A percentile compares a stretch with the other conserved stretches of the same genome.
phyloP scores from a whole-genome alignment of 2,888 invertebrate genomes.

The Polietes domitor region DNA sequence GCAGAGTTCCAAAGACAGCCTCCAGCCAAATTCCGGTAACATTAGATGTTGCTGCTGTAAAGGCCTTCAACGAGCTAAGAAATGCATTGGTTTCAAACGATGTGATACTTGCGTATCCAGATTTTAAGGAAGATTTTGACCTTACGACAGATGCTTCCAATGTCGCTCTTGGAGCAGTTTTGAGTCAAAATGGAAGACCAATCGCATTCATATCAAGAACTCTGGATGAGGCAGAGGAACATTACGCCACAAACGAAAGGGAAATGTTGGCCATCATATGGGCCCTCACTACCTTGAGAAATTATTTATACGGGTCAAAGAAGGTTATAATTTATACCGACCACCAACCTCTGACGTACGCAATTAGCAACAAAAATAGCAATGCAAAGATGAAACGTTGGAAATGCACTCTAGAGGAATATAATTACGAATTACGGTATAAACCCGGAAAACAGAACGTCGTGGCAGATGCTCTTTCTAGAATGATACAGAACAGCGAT shows the following conservation, averaged over 20 bases:
- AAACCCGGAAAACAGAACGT: slow-evolving; percentile 73
- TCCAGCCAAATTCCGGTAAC: slow-evolving; percentile 3
- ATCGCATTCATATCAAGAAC: slow-evolving; percentile 48
- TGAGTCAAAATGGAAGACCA: slow-evolving; percentile 33
- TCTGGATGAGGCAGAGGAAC: slow-evolving; percentile 32
- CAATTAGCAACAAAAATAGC: slow-evolving; percentile 57
- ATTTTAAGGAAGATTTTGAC: slow-evolving; percentile 27
- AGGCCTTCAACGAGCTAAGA: slow-evolving; percentile 7
- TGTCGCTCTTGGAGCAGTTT: slow-evolving; percentile 44
- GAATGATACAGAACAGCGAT: slow-evolving; percentile 23
- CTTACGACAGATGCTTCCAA: slow-evolving; percentile 51
- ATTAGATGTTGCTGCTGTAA: not conserved
- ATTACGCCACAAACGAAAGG: slow-evolving; percentile 52
- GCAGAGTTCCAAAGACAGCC: not conserved
- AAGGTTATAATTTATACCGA: slow-evolving; percentile 65
- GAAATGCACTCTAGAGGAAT: slow-evolving; percentile 59
- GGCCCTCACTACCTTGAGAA: slow-evolving; percentile 69
- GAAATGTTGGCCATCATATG: slow-evolving; percentile 53
- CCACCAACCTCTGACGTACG: slow-evolving; percentile 51
- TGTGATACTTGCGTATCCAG: not conserved
- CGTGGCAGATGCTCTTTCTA: slow-evolving; percentile 68
- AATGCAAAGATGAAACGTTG: slow-evolving; percentile 53
- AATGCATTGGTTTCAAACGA: not conserved
- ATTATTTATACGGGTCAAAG: slow-evolving; percentile 74
- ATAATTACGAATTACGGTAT: slow-evolving; percentile 72